These are phyloP conservation scores for Porites cylindrica DNA, from an alignment of 92 coral and sea anemone genomes.

Conservation along the genomic window DNA sequence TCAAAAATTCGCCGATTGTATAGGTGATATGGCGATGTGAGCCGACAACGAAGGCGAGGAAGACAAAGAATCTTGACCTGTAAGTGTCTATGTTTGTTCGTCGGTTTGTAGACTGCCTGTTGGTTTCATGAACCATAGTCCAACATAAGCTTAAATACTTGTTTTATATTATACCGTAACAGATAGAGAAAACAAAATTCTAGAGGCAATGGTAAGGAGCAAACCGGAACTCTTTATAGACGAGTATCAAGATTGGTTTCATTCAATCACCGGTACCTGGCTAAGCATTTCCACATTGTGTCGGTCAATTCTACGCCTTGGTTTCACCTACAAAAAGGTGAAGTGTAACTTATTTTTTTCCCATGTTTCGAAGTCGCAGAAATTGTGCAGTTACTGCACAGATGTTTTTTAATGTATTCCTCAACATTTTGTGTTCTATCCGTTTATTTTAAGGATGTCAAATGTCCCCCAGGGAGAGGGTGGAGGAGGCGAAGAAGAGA, in stretches of 20 bases:
- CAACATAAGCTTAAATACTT: not conserved
- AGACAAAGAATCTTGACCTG: not conserved
- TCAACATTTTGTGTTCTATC: not conserved
- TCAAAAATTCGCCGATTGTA: not conserved
- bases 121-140: not conserved
- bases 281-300: constrained; percentile 57
- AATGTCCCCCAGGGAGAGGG: not conserved
- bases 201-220: constrained; percentile 51
- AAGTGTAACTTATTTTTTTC: not conserved
- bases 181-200: constrained; percentile 32
- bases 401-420: not conserved
- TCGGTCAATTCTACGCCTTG: constrained; percentile 62
- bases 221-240: constrained; percentile 44
- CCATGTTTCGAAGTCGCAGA: not conserved
- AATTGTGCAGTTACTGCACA: not conserved
- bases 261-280: constrained; percentile 41
- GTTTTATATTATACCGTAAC: not conserved
- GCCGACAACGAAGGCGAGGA: not conserved
- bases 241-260: constrained; percentile 54
- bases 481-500: not conserved
- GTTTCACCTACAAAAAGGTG: constrained; percentile 67
- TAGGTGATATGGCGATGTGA: not conserved
- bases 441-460: not conserved
- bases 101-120: not conserved
- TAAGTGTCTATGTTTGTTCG: not conserved